These are phyloP conservation scores for Pomatorhinus ruficollis DNA, from an alignment of 2,113 vertebrate species.

Conservation along the genomic window DNA sequence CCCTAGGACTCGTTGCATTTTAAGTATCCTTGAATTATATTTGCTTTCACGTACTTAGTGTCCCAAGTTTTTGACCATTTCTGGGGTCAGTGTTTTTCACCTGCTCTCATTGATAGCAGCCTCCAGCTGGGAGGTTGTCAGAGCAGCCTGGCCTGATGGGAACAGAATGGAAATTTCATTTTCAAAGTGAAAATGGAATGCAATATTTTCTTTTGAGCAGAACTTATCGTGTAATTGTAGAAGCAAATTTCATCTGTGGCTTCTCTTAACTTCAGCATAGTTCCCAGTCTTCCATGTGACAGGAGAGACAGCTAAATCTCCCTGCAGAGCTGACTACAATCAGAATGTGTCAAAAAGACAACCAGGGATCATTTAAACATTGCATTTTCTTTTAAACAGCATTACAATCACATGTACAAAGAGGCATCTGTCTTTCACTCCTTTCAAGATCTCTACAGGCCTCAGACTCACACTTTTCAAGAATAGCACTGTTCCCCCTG, in stretches of 20 bases:
- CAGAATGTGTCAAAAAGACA: slow-evolving; percentile 24
- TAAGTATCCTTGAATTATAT: not conserved
- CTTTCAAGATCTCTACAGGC: slow-evolving; percentile 7
- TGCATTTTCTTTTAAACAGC: slow-evolving; percentile 16
- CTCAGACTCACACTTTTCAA: not conserved
- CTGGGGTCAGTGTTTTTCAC: not conserved
- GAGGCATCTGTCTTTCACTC: slow-evolving; percentile 17
- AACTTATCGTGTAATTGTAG: not conserved
- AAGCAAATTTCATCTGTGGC: not conserved
- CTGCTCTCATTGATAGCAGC: not conserved
- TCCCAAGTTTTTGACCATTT: not conserved
- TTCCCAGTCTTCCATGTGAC: not conserved
- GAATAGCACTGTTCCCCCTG: not conserved
- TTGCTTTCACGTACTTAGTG: not conserved
- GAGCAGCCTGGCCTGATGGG: not conserved
- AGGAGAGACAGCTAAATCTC: slow-evolving; percentile 13
- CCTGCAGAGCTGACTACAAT: slow-evolving; percentile 1
- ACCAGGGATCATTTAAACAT: slow-evolving; percentile 14
- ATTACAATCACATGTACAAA: not conserved
- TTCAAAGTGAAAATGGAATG: not conserved
- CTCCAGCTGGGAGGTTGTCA: not conserved
- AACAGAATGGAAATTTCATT: not conserved
- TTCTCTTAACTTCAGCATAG: not conserved
- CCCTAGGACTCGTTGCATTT: not conserved
- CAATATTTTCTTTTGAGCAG: not conserved